Evolutionary conservation across 1,140 invertebrate genomes (phyloP).

Genomic region (Drosophila elegans): DNA sequence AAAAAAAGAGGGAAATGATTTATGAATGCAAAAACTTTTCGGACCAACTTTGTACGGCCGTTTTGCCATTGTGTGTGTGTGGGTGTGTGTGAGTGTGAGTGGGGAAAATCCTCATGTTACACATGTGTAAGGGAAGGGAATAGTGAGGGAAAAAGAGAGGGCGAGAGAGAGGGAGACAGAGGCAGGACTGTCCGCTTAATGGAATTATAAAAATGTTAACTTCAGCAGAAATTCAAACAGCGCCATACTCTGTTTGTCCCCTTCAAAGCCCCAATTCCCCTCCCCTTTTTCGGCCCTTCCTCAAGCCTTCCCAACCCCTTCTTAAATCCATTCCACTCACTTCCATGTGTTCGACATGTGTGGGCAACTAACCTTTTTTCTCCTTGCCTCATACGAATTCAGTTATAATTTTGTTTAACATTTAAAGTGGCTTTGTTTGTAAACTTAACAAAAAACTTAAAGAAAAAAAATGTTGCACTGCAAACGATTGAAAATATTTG

Average conservation of each 20-base stretch:
- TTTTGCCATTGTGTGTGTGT: constrained; percentile 39
- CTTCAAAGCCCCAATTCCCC: background rate
- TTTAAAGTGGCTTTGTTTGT: constrained; percentile 74
- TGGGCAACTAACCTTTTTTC: constrained; percentile 63
- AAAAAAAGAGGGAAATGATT: constrained; percentile 71
- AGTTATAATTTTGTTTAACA: constrained; percentile 81
- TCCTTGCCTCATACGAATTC: constrained; percentile 29
- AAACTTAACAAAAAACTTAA: constrained; percentile 7
- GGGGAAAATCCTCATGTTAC: constrained; percentile 63
- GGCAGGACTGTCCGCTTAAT: constrained; percentile 61
- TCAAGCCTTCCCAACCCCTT: constrained; percentile 3
- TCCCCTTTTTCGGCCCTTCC: background rate
- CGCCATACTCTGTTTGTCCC: constrained; percentile 48
- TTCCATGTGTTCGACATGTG: constrained; percentile 26
- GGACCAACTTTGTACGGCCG: constrained; percentile 72
- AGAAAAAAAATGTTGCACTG: constrained; percentile 2
- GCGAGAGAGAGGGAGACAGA: background rate
- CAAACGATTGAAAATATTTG: constrained; percentile 37
- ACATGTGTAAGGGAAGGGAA: constrained; percentile 40
- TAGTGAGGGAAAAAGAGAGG: background rate
- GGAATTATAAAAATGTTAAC: constrained; percentile 83
- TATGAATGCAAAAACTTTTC: constrained; percentile 80
- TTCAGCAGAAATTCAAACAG: constrained; percentile 81
- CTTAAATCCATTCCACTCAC: background rate
- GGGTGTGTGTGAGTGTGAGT: constrained; percentile 26